These are phyloP conservation scores for Taurulus bubalis DNA, from an alignment of 2,113 vertebrate genomes.

Conservation along the genomic window DNA sequence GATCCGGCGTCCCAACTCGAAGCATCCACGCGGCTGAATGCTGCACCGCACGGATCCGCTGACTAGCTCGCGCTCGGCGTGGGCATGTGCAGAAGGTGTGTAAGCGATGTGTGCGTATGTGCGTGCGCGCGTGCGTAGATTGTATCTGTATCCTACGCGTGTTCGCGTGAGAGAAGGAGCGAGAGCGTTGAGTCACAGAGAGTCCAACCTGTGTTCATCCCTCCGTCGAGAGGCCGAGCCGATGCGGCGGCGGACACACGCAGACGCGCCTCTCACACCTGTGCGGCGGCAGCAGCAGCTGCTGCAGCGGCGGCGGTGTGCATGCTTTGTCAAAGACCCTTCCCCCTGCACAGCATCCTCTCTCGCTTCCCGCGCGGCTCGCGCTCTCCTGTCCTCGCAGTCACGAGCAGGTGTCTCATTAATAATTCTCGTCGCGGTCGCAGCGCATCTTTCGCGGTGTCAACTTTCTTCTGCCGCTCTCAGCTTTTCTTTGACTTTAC, in stretches of 20 bases:
- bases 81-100: conserved; percentile 29
- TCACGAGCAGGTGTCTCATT: conserved; percentile 10
- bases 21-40: conserved; percentile 27
- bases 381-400: neutral
- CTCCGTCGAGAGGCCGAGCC: neutral
- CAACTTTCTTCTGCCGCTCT: conserved; percentile 64
- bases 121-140: neutral
- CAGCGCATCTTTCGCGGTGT: conserved; percentile 30
- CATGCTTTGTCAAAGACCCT: conserved; percentile 9
- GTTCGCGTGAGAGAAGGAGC: conserved; percentile 22
- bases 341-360: conserved; percentile 14
- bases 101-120: neutral
- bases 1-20: conserved; percentile 7
- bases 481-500: conserved; percentile 65
- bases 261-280: conserved; percentile 28
- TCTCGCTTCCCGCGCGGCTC: conserved; percentile 8
- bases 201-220: conserved; percentile 37
- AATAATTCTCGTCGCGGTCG: conserved; percentile 47
- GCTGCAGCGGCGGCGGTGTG: conserved; percentile 4
- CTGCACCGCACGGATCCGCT: neutral
- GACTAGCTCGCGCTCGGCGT: neutral
- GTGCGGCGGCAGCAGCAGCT: conserved; percentile 8
- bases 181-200: conserved; percentile 5
- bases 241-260: neutral
- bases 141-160: neutral